phyloP scores from a whole-genome alignment of 2,113 vertebrate genomes.

The Mionectes macconnelli region DNA sequence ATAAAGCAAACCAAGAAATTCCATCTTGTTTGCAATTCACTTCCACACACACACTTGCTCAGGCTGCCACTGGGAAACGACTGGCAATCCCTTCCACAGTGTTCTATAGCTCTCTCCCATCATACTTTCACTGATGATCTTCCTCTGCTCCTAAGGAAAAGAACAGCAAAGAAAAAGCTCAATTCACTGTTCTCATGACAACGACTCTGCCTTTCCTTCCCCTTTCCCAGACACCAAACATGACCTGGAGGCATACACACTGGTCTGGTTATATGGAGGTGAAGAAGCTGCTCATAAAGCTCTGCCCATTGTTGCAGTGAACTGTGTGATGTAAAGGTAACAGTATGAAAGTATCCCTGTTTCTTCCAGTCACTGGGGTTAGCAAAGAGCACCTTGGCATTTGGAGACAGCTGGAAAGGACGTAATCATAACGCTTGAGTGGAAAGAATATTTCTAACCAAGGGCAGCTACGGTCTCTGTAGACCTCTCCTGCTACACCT shows the following conservation, averaged over 20 bases:
- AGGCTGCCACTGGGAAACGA: neutral
- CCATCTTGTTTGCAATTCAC: neutral
- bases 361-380: neutral
- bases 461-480: neutral
- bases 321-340: neutral
- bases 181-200: neutral
- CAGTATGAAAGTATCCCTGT: neutral
- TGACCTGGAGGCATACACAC: neutral
- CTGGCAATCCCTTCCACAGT: neutral
- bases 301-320: neutral
- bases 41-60: neutral
- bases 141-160: neutral
- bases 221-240: neutral
- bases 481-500: neutral
- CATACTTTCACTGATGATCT: neutral
- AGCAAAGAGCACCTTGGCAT: neutral
- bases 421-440: neutral
- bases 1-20: neutral
- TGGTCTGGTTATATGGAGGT: neutral
- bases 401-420: neutral
- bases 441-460: neutral
- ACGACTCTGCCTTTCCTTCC: neutral
- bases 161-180: neutral
- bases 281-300: neutral
- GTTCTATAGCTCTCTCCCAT: neutral